These are phyloP conservation scores for Notechis scutatus DNA, from an alignment of 2,113 vertebrate species.

Conservation along the genomic window DNA sequence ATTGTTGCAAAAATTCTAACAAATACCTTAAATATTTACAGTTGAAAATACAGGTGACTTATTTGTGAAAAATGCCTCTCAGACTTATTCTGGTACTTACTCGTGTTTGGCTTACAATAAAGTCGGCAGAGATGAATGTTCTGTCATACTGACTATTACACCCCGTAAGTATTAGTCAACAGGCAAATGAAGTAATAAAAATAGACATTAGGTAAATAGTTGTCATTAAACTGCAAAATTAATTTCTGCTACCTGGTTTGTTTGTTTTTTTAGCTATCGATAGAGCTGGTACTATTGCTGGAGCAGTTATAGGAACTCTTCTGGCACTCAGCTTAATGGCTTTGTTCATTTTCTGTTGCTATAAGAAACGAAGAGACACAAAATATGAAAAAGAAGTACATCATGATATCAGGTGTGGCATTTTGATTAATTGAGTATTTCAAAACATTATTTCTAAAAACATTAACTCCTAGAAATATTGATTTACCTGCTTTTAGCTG, in stretches of 20 bases:
- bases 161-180: slow-evolving; percentile 78
- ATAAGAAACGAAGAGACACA: slow-evolving; percentile 83
- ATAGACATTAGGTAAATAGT: background rate
- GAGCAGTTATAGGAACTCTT: slow-evolving; percentile 79
- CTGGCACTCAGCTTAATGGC: slow-evolving; percentile 78
- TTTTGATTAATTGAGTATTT: background rate
- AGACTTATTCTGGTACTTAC: slow-evolving; percentile 81
- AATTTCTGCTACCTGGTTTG: background rate
- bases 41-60: slow-evolving; percentile 78
- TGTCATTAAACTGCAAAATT: background rate
- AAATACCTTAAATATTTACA: slow-evolving; percentile 53
- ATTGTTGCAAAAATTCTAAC: slow-evolving; percentile 10
- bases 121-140: slow-evolving; percentile 85
- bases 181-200: background rate
- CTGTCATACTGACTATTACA: slow-evolving; percentile 75
- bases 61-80: slow-evolving; percentile 82
- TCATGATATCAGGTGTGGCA: slow-evolving; percentile 89
- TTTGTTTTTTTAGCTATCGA: slow-evolving; percentile 78
- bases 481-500: background rate
- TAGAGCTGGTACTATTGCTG: slow-evolving; percentile 80
- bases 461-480: background rate
- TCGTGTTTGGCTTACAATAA: slow-evolving; percentile 79
- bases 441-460: background rate
- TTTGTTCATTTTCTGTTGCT: slow-evolving; percentile 83
- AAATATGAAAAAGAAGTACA: slow-evolving; percentile 97